Evolutionary conservation across 2,797 vertebrate species (phyloP).

Genomic region (Syndactyla subalaris): DNA sequence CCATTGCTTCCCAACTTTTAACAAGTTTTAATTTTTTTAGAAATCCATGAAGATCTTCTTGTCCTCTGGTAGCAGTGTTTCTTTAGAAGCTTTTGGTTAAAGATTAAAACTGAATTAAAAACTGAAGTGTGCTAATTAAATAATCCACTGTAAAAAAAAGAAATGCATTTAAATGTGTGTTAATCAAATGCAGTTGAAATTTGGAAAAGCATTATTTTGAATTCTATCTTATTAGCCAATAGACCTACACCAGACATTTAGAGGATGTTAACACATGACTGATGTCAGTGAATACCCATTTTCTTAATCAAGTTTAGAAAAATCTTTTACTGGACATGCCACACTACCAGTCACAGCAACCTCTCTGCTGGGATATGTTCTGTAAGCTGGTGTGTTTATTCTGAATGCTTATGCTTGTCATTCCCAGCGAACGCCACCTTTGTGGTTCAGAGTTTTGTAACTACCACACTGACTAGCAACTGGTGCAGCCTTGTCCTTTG

Average conservation of each 20-base stretch:
- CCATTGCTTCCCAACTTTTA: neutral
- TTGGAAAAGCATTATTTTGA: neutral
- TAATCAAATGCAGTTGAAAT: neutral
- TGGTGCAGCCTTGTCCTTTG: conserved; percentile 18
- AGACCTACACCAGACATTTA: neutral
- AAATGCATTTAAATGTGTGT: neutral
- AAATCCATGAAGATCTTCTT: neutral
- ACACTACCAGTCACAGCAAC: neutral
- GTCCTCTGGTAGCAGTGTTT: neutral
- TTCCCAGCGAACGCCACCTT: neutral
- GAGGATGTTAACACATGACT: rapidly evolving
- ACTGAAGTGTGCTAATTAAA: neutral
- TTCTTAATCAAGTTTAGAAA: neutral
- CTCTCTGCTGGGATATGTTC: neutral
- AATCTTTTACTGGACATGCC: neutral
- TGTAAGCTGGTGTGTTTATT: neutral
- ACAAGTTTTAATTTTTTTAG: neutral
- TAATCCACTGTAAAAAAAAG: neutral
- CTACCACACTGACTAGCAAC: neutral
- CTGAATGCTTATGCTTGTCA: neutral
- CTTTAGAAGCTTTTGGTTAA: neutral
- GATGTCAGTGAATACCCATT: neutral
- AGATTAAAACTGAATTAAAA: neutral
- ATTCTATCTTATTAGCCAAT: neutral
- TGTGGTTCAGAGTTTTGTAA: neutral